These are phyloP conservation scores for Penelope pileata DNA, from an alignment of 2,113 vertebrate species.

Conservation along the genomic window DNA sequence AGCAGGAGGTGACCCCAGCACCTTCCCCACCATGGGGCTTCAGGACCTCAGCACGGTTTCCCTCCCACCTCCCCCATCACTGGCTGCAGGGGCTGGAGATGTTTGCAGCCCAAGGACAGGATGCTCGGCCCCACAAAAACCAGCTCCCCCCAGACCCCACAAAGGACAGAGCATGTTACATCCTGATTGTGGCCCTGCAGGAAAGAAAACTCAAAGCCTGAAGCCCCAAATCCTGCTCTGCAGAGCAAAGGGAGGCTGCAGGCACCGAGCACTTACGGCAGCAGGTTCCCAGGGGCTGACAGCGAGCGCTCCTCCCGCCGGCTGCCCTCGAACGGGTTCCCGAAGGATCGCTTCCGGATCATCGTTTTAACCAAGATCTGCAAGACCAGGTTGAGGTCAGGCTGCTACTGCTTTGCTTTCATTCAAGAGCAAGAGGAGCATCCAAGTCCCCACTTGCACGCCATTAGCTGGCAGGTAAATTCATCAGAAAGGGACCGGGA, in stretches of 20 bases:
- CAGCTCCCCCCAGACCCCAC: neutral
- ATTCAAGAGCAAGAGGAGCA: neutral
- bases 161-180: neutral
- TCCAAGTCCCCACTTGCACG: neutral
- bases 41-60: neutral
- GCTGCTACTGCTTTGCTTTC: neutral
- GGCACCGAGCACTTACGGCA: slow-evolving; percentile 81
- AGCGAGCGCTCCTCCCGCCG: slow-evolving; percentile 86
- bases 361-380: slow-evolving; percentile 98
- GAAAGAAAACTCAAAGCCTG: neutral
- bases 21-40: neutral
- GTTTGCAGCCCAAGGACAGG: neutral
- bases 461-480: neutral
- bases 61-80: neutral
- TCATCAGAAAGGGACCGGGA: neutral
- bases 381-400: neutral
- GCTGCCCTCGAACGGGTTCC: slow-evolving; percentile 93
- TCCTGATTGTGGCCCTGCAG: rapidly evolving
- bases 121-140: neutral
- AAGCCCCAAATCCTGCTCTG: neutral
- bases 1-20: neutral
- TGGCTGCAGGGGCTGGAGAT: neutral
- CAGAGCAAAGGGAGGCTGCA: neutral
- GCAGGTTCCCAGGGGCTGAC: slow-evolving; percentile 80
- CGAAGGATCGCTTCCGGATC: slow-evolving; percentile 96